A percentile compares a stretch with the other conserved stretches of the same genome.
These are phyloP conservation scores for Dryococelus australis DNA, from an alignment of 2,888 invertebrate species.

Conservation along the genomic window DNA sequence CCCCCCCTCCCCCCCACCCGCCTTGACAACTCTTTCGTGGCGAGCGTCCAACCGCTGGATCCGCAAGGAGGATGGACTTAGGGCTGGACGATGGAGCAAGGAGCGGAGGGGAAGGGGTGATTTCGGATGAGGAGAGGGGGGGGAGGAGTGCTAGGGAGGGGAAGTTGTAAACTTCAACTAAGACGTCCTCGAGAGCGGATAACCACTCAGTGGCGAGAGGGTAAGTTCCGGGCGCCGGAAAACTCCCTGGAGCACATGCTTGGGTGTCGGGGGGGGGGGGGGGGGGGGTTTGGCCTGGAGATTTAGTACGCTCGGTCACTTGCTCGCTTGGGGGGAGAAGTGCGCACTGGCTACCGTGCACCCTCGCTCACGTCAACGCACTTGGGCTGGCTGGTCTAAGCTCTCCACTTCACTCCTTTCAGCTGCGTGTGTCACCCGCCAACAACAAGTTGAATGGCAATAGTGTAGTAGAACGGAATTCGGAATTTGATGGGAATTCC, in stretches of 20 bases:
- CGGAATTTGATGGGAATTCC: too few species aligned
- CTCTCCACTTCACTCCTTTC: too few species aligned
- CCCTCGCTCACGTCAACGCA: neutral
- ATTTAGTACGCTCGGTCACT: neutral
- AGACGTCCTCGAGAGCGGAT: neutral
- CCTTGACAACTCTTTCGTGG: too few species aligned
- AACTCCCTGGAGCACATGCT: neutral
- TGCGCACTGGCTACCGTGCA: neutral
- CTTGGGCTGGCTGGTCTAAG: neutral
- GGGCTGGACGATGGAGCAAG: neutral
- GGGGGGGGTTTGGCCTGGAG: neutral
- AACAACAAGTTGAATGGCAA: too few species aligned
- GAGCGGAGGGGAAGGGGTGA: neutral
- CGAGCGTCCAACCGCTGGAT: neutral
- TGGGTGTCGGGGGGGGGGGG: neutral
- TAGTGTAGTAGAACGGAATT: too few species aligned
- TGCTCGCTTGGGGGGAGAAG: neutral
- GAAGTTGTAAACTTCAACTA: constrained; percentile 3
- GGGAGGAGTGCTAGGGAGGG: neutral
- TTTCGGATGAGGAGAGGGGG: neutral
- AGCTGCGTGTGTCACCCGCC: too few species aligned
- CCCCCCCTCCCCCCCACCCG: too few species aligned
- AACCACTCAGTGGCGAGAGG: neutral
- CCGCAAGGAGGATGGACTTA: neutral
- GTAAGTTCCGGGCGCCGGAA: neutral